A percentile compares a stretch with the other conserved stretches of the same genome.
Conservation (phyloP, 30 jellyfish, hydroid and myxozoan genomes). For the Hydra vulgaris region DNA sequence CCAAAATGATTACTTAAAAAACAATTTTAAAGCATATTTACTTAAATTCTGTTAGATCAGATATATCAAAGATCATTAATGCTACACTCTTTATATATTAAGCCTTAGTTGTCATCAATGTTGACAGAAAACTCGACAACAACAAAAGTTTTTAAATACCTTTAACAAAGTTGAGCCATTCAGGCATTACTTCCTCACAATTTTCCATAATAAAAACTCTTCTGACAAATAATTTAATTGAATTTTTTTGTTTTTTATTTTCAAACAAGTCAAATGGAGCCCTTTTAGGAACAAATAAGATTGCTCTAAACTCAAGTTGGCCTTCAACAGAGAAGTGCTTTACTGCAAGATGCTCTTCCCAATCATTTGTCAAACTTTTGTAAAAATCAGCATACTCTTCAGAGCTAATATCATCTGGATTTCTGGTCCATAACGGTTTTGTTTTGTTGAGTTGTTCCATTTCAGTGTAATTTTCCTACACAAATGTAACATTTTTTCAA, state of each 20-base stretch:
- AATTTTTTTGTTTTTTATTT: constrained; percentile 68
- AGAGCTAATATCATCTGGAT: constrained; percentile 90
- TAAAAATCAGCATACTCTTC: constrained; percentile 96
- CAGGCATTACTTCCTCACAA: constrained; percentile 90
- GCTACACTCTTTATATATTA: constrained; percentile 8
- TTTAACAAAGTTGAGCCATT: constrained; percentile 71
- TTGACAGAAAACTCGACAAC: too few species aligned
- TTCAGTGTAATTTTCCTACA: constrained; percentile 69
- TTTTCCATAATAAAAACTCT: constrained; percentile 96
- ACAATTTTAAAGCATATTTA: neutral
- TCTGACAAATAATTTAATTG: constrained; percentile 73
- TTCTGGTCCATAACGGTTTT: constrained; percentile 91
- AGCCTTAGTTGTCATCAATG: constrained; percentile 10
- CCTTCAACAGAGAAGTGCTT: constrained; percentile 96
- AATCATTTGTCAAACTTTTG: constrained; percentile 87
- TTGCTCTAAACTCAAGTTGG: constrained; percentile 86
- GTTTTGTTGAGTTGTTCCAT: constrained; percentile 85
- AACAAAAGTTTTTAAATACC: too few species aligned
- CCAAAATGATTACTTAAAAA: too few species aligned
- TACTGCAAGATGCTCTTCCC: constrained; percentile 95
- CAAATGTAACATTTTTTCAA: neutral
- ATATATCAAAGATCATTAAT: neutral
- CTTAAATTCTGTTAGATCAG: neutral
- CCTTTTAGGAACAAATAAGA: constrained; percentile 85
- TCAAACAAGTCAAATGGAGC: constrained; percentile 97